phyloP scores from a whole-genome alignment of 2,797 vertebrate genomes.

The Chelon labrosus region DNA sequence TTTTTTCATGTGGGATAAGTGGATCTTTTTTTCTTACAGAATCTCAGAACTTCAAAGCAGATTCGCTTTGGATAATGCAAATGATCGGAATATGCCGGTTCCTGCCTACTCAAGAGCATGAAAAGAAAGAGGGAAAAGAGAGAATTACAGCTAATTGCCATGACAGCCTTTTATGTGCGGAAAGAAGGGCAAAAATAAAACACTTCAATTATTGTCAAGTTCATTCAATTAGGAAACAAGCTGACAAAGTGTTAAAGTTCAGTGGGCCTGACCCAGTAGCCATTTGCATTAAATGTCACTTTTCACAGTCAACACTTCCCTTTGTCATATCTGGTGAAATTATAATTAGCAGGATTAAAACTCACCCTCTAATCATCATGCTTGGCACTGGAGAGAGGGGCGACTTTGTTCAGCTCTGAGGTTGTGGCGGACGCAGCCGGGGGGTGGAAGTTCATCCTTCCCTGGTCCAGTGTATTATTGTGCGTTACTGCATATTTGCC shows the following conservation, averaged over 20 bases:
- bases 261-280: slow-evolving; percentile 44
- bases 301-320: slow-evolving; percentile 58
- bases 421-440: neutral
- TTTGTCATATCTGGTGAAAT: slow-evolving; percentile 63
- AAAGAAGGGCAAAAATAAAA: slow-evolving; percentile 85
- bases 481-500: slow-evolving; percentile 1
- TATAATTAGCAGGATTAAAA: slow-evolving; percentile 69
- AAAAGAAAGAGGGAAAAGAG: slow-evolving; percentile 81
- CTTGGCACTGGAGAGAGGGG: slow-evolving; percentile 30
- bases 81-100: slow-evolving; percentile 90
- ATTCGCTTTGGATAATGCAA: slow-evolving; percentile 98
- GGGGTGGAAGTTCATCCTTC: neutral
- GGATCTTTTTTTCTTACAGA: slow-evolving; percentile 95
- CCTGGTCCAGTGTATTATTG: neutral
- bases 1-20: slow-evolving; percentile 97
- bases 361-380: slow-evolving; percentile 45
- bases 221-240: slow-evolving; percentile 79
- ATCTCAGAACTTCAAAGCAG: slow-evolving; percentile 99
- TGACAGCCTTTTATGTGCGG: slow-evolving; percentile 92
- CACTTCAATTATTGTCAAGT: slow-evolving; percentile 83
- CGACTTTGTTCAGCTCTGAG: slow-evolving; percentile 46
- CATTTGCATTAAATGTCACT: slow-evolving; percentile 60
- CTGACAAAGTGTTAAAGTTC: slow-evolving; percentile 77
- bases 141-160: slow-evolving; percentile 95
- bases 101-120: slow-evolving; percentile 89